Base-by-base conservation (phyloP, 2,797 vertebrate genomes). In the Acipenser transmontanus region DNA sequence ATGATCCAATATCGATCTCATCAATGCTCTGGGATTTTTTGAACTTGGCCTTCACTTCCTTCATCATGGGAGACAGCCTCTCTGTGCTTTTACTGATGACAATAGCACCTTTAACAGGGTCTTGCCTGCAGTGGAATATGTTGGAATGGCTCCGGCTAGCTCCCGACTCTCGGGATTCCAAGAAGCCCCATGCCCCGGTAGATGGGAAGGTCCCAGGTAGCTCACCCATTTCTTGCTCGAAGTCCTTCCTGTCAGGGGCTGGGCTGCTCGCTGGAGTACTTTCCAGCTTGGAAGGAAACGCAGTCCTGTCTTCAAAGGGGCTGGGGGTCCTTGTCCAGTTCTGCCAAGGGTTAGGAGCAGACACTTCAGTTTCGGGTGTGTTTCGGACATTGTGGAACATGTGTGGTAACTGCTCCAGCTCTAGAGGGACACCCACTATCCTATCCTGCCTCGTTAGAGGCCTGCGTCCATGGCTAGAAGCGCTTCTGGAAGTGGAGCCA, bases 21-120 rank as follows among this genome's bases (percentile, higher is more conserved):
- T 99, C 97, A 50, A 99, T 99, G 78, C 97, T 99, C 71, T 99
- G 97, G 0, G 95, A 98, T 82, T 99, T 99, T 83, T 98, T 99
- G 72, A 99, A 99, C 80, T 94, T 96, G 0, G 95, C 93, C 84
- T 95, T 95, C 17, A 97, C 89, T 74, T 98, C 96, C 80, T 91
- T 96, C 93, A 99, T 95, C 89, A 99, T 93, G 0, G 97, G 97
- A 12, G 95, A 96, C 68, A 98, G 90, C 71, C 97, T 91, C 70
- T 99, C 97, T 0, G 97, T 98, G 83, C 95, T 98, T 86, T 96
- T 98, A 87, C 94, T 98, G 83, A 97, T 90, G 2, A 95, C 88
- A 81, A 98, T 87, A 1, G 92, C 85, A 6, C 91, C 93, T 89
- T 98, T 98, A 77, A 93, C 89, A 69, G 92, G 88, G n/a, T 98